These are phyloP conservation scores for Epistrophella euchroma DNA, from an alignment of 2,888 invertebrate genomes.

Conservation along the genomic window DNA sequence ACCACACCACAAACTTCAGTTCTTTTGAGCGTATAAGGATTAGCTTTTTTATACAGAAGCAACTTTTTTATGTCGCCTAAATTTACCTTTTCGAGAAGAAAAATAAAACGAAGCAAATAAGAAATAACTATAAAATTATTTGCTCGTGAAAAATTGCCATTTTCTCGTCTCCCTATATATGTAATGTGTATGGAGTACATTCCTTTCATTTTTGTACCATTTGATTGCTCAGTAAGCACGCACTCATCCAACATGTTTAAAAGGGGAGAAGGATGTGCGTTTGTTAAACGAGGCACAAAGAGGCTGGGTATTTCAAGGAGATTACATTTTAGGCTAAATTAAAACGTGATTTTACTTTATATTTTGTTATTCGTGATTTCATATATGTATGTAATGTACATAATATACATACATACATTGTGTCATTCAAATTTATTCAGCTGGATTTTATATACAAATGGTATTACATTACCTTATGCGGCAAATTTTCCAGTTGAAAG, in stretches of 20 bases:
- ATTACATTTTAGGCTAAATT: conserved; percentile 4
- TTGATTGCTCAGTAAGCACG: conserved; percentile 51
- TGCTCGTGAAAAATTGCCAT: conserved; percentile 73
- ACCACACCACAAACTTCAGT: conserved; percentile 20
- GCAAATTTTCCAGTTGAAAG: too few species aligned
- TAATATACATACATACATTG: too few species aligned
- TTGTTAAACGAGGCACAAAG: conserved; percentile 16
- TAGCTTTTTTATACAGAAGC: conserved; percentile 34
- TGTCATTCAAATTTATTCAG: too few species aligned
- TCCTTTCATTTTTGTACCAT: conserved; percentile 26
- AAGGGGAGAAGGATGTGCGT: conserved; percentile 25
- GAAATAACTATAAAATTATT: conserved; percentile 74
- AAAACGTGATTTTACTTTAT: background rate
- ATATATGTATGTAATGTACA: too few species aligned
- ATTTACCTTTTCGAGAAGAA: conserved; percentile 53
- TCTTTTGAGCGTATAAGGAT: conserved; percentile 22
- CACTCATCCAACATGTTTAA: conserved; percentile 19
- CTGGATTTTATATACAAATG: too few species aligned
- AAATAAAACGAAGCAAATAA: conserved; percentile 62
- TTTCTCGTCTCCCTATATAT: conserved; percentile 26
- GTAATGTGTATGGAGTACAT: background rate
- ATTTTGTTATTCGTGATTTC: too few species aligned
- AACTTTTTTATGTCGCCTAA: conserved; percentile 26
- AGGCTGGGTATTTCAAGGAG: background rate
- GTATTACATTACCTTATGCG: too few species aligned